Conservation (phyloP, 2,113 vertebrate species). For the Syrrhaptes paradoxus region DNA sequence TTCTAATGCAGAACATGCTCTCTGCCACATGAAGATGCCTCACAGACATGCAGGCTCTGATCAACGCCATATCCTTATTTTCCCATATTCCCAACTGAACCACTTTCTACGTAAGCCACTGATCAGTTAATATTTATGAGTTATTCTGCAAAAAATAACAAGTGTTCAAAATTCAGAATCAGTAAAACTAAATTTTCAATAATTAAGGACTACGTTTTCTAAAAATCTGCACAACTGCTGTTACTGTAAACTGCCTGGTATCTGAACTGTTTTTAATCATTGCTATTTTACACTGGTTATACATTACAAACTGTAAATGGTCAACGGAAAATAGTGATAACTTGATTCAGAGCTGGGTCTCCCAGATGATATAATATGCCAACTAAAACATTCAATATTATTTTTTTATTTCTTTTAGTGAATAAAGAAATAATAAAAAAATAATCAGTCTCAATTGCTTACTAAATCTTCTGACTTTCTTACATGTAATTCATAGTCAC, state of each 20-base stretch:
- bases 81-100: not conserved
- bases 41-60: not conserved
- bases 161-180: not conserved
- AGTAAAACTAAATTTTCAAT: not conserved
- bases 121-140: not conserved
- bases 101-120: accelerated
- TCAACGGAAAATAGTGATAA: not conserved
- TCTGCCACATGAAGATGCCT: not conserved
- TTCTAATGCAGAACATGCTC: not conserved
- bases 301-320: not conserved
- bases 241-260: not conserved
- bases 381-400: not conserved
- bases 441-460: not conserved
- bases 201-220: not conserved
- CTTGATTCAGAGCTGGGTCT: not conserved
- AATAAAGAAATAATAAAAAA: not conserved
- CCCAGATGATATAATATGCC: not conserved
- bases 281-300: not conserved
- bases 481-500: not conserved
- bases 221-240: not conserved
- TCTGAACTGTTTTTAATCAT: not conserved
- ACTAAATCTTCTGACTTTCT: not conserved
- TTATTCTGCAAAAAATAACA: not conserved
- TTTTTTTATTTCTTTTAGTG: not conserved
- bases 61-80: not conserved